Evolutionary conservation across 2,113 vertebrate genomes (phyloP), one percentile per base, ranked within the genome.

Genomic region (Tinamus guttatus): DNA sequence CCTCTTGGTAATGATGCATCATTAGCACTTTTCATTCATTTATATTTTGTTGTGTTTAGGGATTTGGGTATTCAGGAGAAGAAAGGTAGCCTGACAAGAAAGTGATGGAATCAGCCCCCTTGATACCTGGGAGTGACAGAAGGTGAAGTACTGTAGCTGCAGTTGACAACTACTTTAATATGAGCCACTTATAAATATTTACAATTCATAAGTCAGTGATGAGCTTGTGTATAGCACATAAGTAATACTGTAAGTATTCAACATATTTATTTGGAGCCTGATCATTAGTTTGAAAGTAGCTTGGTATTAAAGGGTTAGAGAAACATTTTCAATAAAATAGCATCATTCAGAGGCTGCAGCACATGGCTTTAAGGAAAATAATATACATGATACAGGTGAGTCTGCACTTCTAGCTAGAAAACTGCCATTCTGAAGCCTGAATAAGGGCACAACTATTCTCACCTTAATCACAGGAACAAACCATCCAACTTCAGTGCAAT

Each of bases 111-210:
- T 97, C 89, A 93, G 92, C 85, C 96, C 97, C 95, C 98, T 97
- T 96, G 97, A 97, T 97, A 97, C 91, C 71, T 95, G 27, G 70
- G 81, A 97, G 95, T 97, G 97, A 96, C 97, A 98, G 94, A 97
- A 98, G 96, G 95, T 97, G 97, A 98, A 97, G 94, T 95, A 91
- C 86, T 90, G 63, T 94, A 96, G 81, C 96, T 96, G 82, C 87
- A 95, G 96, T 89, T 97, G 96, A 97, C 96, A 98, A 97, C 92
- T 97, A 97, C 94, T 97, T 98, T 98, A 98, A 97, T 98, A 97
- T 92, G 95, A 98, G 81, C 89, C 96, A 95, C 96, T 98, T 97
- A 98, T 98, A 98, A 98, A 98, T 98, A 98, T 98, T 98, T 98
- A 98, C 97, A 95, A 96, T 96, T 97, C 94, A 95, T 95, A 97